Evolutionary conservation across 2,888 invertebrate genomes (phyloP).

Genomic region (Patella ulyssiponensis): DNA sequence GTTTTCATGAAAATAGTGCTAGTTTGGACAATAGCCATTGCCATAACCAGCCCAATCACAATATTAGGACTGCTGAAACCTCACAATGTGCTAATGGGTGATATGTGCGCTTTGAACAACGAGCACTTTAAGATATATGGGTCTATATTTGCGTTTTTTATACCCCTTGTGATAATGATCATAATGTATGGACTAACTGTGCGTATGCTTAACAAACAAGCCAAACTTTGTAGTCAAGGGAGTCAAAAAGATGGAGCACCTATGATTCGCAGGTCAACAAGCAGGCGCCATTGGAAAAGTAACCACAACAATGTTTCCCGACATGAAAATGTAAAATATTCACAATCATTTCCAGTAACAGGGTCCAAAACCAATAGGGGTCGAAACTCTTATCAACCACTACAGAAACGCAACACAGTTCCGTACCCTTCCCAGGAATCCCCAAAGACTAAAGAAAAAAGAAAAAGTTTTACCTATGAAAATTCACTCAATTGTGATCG

Average conservation of each 20-base stretch:
- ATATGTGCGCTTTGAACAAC: conserved; percentile 75
- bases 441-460: neutral
- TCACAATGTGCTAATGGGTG: conserved; percentile 76
- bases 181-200: conserved; percentile 95
- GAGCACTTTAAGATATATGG: conserved; percentile 82
- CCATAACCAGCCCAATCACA: conserved; percentile 73
- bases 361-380: neutral
- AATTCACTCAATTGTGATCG: neutral
- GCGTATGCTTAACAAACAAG: conserved; percentile 85
- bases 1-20: conserved; percentile 86
- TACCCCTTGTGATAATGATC: conserved; percentile 94
- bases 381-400: neutral
- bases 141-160: conserved; percentile 95
- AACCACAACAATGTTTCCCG: neutral
- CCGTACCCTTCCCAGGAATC: conserved; percentile 35
- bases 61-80: conserved; percentile 76
- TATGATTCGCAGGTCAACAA: conserved; percentile 61
- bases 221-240: conserved; percentile 53
- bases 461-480: neutral
- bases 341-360: conserved; percentile 10
- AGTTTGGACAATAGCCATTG: conserved; percentile 89
- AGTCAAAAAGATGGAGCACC: conserved; percentile 46
- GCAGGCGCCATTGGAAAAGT: conserved; percentile 40
- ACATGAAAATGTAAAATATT: conserved; percentile 14
- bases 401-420: conserved; percentile 34